Base-by-base conservation (phyloP, 2,797 vertebrate genomes). In the Macropus fuliginosus region DNA sequence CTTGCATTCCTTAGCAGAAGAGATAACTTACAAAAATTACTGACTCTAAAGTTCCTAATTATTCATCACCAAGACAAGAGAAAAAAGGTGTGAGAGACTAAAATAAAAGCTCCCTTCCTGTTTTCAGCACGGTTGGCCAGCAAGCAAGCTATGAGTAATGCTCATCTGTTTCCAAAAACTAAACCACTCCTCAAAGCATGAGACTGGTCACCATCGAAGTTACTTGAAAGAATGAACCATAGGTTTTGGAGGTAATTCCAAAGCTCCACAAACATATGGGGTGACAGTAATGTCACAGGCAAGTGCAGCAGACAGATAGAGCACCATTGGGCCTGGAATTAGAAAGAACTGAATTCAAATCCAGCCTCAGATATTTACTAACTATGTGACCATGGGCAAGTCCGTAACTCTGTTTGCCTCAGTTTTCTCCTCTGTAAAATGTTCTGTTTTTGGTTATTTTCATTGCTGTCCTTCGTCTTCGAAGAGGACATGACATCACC, bases 21-120 rank as follows among this genome's bases (percentile, higher is more conserved):
- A 46, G 52, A 93, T 12, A 3, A 40, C 57, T 90, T 56, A 56
- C 5, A 59, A 81, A 11, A 13, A 59, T 94, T 10, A 31, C 62
- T 24, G 56, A 91, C 40, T 95, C 55, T 91, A 93, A 74, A 91
- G 50, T 54, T 46, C 57, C 91, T 74, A 59, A 96, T 62, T 92
- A 29, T 56, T 91, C 50, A 34, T 40, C 54, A 92, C 16, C 90
- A 90, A 52, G 92, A 92, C 94, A 29, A 54, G 31, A n/a, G 59
- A n/a, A 40, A 18, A n/a, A n/a, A 21, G 34, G 62, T 18, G 14
- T 74, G 31, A 74, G 29, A 62, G 27, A 57, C 40, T 57, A 55
- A 59, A 92, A 91, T 55, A 87, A 62, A 95, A 92, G 28, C 2
- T 56, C 24, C n/a, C 54, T 90, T 29, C 96, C 56, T 90, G 93